Evolutionary conservation across 2,797 vertebrate species (phyloP), one percentile per base, ranked within the genome.

Genomic region (Acrossocheilus fasciatus): DNA sequence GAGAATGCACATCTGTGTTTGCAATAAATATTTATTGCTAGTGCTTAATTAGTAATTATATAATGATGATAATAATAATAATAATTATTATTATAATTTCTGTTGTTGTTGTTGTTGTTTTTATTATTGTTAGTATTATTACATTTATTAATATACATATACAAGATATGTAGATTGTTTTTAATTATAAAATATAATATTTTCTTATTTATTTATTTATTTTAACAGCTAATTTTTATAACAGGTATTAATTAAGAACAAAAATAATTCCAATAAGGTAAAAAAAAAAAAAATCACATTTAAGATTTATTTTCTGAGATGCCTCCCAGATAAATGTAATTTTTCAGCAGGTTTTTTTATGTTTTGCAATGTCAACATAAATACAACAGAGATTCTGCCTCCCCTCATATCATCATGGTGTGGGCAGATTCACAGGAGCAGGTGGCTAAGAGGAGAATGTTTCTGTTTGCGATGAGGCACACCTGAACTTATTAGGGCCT

Each of bases 401-500:
- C 64, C 18, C 26, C 47, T 54, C 74, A 23, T 36, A 54, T 77
- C 34, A 59, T 20, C 2, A 59, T 73, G 39, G 10, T 54, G 26
- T 76, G 17, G 4, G 4, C 36, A 57, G 23, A 41, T 54, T 73
- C 36, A 82, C 50, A 73, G 36, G n/a, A 82, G 36, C 81, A 82
- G 68, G 68, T 73, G 81, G 68, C 26, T 81, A 50, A 72, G 68
- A 57, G 68, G 68, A 0, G 6, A 57, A 30, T 57, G 50, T 77
- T 76, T 57, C 50, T 54, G 30, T 75, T 9, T 77, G 52, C 57
- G 52, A 77, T 77, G 75, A 57, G 74, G 52, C 17, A 2, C 70
- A 47, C 54, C 70, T 74, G 26, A 75, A 83, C 54, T 74, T 41
- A 62, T 47, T 62, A 23, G 17, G 17, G 54, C 54, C 81, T 47